A percentile compares a stretch with the other conserved stretches of the same genome.
Conservation (phyloP, 2,888 invertebrate genomes). For the Lasioglossum vierecki region DNA sequence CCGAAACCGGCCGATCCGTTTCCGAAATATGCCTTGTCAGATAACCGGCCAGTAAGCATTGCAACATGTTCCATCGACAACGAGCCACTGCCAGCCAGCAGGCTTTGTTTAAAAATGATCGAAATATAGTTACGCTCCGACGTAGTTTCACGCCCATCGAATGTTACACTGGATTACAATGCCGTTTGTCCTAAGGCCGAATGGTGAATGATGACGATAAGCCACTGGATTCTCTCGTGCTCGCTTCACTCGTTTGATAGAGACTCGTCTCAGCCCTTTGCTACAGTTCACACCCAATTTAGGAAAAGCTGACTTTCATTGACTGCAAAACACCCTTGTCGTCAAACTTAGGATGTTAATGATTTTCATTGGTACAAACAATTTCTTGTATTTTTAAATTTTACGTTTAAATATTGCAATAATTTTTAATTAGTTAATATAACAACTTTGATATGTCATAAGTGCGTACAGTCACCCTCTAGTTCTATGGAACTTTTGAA, state of each 20-base stretch:
- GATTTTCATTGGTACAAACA: neutral
- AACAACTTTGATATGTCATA: too few species aligned
- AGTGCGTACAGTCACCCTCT: too few species aligned
- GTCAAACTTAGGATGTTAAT: neutral
- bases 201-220: neutral
- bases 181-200: neutral
- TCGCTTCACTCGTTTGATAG: neutral
- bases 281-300: neutral
- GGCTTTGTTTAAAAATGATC: conserved; percentile 11
- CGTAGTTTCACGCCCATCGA: neutral
- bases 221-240: neutral
- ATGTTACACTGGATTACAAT: neutral
- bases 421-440: too few species aligned
- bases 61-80: neutral
- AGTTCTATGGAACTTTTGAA: too few species aligned
- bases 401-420: too few species aligned
- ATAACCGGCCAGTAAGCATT: conserved; percentile 28
- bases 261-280: neutral
- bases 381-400: too few species aligned
- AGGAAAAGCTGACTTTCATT: neutral
- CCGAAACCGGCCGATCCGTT: conserved; percentile 27
- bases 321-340: neutral
- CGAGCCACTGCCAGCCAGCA: neutral
- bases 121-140: neutral
- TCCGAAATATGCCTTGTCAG: conserved; percentile 35